phyloP scores from a whole-genome alignment of 2,113 vertebrate genomes.

The Setophaga petechia region DNA sequence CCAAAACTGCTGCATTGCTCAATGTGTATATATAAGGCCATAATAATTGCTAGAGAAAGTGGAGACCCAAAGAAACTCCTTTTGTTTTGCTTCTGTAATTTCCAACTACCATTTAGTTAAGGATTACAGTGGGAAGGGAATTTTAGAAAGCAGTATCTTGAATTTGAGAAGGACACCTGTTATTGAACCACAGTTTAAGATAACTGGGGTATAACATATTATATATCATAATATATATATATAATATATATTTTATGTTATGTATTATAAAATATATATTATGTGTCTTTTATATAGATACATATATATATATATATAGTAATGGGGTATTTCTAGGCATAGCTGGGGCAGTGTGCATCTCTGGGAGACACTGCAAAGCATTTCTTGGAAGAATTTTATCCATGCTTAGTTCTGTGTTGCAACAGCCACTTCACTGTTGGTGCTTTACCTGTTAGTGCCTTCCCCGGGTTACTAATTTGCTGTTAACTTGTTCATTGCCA shows the following conservation, averaged over 20 bases:
- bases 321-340: background rate
- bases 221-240: too few species aligned
- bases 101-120: background rate
- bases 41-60: background rate
- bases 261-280: too few species aligned
- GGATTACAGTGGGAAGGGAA: background rate
- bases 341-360: background rate
- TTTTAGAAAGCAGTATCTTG: background rate
- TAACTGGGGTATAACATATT: background rate
- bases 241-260: too few species aligned
- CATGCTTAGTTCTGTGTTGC: background rate
- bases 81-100: background rate
- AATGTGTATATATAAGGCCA: background rate
- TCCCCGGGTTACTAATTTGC: background rate
- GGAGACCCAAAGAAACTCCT: background rate
- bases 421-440: background rate
- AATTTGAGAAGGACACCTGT: background rate
- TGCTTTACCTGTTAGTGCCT: background rate
- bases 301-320: background rate
- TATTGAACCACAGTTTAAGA: background rate
- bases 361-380: background rate
- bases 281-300: too few species aligned
- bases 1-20: background rate
- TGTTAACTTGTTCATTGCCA: rapidly evolving
- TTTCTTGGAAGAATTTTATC: background rate